Conservation (phyloP, 2,113 vertebrate genomes). For the Silurus meridionalis region DNA sequence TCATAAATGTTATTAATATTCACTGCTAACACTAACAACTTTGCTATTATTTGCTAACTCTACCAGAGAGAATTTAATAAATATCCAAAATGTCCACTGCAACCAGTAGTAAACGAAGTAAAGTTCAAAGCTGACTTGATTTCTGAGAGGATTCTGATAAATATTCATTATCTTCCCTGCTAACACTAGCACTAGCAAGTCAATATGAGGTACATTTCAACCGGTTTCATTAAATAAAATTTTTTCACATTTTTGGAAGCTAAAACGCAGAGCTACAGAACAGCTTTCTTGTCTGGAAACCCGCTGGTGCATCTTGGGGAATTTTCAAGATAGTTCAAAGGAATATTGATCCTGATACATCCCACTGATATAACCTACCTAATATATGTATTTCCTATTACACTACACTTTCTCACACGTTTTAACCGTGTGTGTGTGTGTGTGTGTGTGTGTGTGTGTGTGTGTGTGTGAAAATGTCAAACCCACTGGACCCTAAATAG, state of each 20-base stretch:
- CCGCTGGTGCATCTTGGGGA: background rate
- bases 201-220: background rate
- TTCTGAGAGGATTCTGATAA: background rate
- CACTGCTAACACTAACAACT: background rate
- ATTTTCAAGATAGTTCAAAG: background rate
- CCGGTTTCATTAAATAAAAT: background rate
- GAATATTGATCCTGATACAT: background rate
- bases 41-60: too few relatives aligned
- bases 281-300: background rate
- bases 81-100: background rate
- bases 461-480: constrained; percentile 53
- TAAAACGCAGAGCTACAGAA: background rate
- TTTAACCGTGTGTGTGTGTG: constrained; percentile 37
- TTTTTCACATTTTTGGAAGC: background rate
- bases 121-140: background rate
- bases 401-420: constrained; percentile 10
- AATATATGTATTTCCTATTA: background rate
- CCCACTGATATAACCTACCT: background rate
- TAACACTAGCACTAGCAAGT: background rate
- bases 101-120: background rate
- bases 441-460: constrained; percentile 52
- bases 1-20: background rate
- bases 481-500: constrained; percentile 31
- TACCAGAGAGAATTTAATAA: too few relatives aligned
- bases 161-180: background rate